These are phyloP conservation scores for Etheostoma cragini DNA, from an alignment of 2,113 vertebrate species.

Conservation along the genomic window DNA sequence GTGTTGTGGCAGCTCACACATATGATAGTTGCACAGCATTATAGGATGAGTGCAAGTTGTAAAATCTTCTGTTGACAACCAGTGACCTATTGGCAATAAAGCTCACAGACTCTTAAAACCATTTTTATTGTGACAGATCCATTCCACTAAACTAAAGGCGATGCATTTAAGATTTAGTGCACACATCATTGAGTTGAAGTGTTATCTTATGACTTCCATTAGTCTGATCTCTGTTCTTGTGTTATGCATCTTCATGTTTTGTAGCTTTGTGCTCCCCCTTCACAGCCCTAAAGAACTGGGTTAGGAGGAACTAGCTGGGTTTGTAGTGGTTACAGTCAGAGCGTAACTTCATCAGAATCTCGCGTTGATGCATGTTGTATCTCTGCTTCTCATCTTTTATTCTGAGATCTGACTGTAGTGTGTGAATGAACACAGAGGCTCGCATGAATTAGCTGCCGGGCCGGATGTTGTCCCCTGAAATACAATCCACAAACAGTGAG, in stretches of 20 bases:
- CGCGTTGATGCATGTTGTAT: background rate
- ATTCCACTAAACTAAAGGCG: background rate
- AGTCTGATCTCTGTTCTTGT: background rate
- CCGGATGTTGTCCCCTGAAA: background rate
- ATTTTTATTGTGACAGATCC: background rate
- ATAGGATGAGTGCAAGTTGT: too few species aligned
- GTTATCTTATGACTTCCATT: background rate
- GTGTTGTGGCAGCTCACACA: background rate
- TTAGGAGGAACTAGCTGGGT: constrained; percentile 24
- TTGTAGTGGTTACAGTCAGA: constrained; percentile 31
- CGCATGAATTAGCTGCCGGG: background rate
- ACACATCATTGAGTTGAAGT: background rate
- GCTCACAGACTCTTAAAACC: background rate
- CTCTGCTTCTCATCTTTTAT: background rate
- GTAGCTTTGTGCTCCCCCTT: background rate
- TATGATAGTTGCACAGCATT: background rate
- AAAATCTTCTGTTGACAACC: background rate
- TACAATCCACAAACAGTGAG: background rate
- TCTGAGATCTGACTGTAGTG: background rate
- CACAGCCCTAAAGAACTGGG: constrained; percentile 12
- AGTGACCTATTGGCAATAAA: constrained; percentile 10
- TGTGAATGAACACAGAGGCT: constrained; percentile 14
- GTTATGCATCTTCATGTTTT: background rate
- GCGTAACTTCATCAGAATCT: background rate
- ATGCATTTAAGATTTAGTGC: background rate